Conservation (phyloP, 2,888 invertebrate genomes). For the Embidobia sp. region DNA sequence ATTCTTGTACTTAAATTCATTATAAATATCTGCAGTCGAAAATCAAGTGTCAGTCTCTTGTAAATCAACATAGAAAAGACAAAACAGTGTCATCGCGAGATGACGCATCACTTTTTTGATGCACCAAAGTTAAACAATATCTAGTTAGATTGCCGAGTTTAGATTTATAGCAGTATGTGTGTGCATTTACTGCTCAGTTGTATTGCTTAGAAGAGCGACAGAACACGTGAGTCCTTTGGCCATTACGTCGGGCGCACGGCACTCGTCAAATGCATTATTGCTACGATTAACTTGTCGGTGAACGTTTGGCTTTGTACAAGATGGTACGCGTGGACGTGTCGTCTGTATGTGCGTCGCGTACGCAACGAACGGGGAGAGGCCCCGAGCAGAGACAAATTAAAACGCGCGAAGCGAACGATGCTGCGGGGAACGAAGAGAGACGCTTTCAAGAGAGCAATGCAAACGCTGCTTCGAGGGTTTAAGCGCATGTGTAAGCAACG, state of each 20-base stretch:
- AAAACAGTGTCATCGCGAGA: too few species aligned
- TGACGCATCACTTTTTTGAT: not conserved
- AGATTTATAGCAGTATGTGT: constrained; percentile 1
- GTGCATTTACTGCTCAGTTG: constrained; percentile 10
- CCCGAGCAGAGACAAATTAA: constrained; percentile 46
- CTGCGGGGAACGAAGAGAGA: constrained; percentile 1
- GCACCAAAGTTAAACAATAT: not conserved
- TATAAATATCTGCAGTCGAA: too few species aligned
- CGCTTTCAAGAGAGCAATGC: too few species aligned
- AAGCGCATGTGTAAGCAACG: constrained; percentile 78
- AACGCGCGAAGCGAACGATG: constrained; percentile 18
- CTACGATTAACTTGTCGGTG: constrained; percentile 45
- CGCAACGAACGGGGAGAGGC: constrained; percentile 23
- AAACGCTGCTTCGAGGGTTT: constrained; percentile 61
- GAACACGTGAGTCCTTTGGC: constrained; percentile 41
- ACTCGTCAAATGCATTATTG: constrained; percentile 57
- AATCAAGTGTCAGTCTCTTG: too few species aligned
- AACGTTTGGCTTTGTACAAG: constrained; percentile 38
- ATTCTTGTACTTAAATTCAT: too few species aligned
- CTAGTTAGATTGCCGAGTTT: constrained; percentile 15
- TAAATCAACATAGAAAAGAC: too few species aligned
- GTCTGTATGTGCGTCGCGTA: constrained; percentile 14
- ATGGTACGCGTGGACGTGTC: constrained; percentile 35
- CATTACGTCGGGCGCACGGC: constrained; percentile 34
- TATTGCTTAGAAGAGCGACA: constrained; percentile 23